Conservation (phyloP, 2,797 vertebrate genomes). For the Pygocentrus nattereri region DNA sequence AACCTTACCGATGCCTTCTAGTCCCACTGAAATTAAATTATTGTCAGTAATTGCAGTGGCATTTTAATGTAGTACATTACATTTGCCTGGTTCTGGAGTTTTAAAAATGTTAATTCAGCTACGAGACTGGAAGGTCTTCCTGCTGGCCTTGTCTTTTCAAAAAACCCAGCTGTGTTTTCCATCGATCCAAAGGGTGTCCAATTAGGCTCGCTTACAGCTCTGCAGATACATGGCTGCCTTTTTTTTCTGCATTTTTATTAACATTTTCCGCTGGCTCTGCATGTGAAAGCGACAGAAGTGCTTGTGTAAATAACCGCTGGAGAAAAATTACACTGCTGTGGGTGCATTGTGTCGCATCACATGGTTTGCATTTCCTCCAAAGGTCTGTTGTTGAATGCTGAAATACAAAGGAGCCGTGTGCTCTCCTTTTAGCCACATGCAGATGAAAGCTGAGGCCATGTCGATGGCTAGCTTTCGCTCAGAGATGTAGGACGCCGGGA, state of each 20-base stretch:
- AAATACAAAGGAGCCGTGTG: not conserved
- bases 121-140: slow-evolving; percentile 36
- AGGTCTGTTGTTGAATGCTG: slow-evolving; percentile 25
- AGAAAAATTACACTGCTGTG: slow-evolving; percentile 45
- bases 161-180: slow-evolving; percentile 59
- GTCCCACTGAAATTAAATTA: slow-evolving; percentile 60
- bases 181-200: slow-evolving; percentile 61
- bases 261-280: slow-evolving; percentile 41
- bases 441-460: slow-evolving; percentile 17
- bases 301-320: slow-evolving; percentile 51
- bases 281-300: slow-evolving; percentile 32
- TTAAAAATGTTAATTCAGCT: slow-evolving; percentile 51
- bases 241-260: slow-evolving; percentile 54
- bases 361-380: slow-evolving; percentile 31
- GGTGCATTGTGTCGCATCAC: slow-evolving; percentile 31
- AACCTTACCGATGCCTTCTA: slow-evolving; percentile 61
- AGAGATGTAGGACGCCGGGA: slow-evolving; percentile 32
- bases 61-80: slow-evolving; percentile 58
- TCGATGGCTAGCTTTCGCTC: slow-evolving; percentile 31
- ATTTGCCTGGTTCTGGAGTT: slow-evolving; percentile 47
- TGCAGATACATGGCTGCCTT: slow-evolving; percentile 29
- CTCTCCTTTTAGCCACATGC: not conserved
- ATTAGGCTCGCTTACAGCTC: slow-evolving; percentile 56
- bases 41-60: slow-evolving; percentile 64
- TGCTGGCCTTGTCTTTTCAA: slow-evolving; percentile 41